phyloP scores from a whole-genome alignment of 37 sponge, comb jelly and placozoan species.

The Beroe forskalii region DNA sequence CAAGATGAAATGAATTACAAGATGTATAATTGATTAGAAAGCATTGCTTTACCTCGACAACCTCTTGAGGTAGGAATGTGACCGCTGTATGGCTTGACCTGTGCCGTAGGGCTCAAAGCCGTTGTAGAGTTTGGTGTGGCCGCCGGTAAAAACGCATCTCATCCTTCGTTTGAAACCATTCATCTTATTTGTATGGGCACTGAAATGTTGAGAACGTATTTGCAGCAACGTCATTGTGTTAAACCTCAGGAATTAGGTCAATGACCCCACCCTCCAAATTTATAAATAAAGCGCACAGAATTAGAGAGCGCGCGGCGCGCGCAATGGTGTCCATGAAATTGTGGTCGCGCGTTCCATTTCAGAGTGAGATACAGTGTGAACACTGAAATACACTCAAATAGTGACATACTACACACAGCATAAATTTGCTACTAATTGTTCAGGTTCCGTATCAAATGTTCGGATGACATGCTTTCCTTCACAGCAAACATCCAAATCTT shows the following conservation, averaged over 20 bases:
- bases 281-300: too few relatives aligned
- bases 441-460: neutral
- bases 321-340: too few relatives aligned
- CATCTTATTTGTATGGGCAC: conserved; percentile 51
- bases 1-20: too few relatives aligned
- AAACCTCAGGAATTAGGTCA: too few relatives aligned
- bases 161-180: conserved; percentile 32
- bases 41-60: neutral
- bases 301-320: too few relatives aligned
- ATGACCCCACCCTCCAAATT: too few relatives aligned
- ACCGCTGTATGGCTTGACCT: conserved; percentile 17
- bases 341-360: too few relatives aligned
- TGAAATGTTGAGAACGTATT: too few relatives aligned
- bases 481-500: too few relatives aligned
- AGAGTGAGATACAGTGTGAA: neutral
- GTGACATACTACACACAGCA: neutral
- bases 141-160: neutral
- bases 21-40: too few relatives aligned
- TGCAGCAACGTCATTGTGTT: too few relatives aligned
- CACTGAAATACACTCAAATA: neutral
- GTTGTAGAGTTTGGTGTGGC: conserved; percentile 41
- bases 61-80: conserved; percentile 40
- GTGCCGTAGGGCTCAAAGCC: conserved; percentile 1
- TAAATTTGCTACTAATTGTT: neutral
- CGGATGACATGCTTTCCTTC: neutral